phyloP scores from a whole-genome alignment of 2,888 invertebrate genomes.

The Myopa tessellatipennis region DNA sequence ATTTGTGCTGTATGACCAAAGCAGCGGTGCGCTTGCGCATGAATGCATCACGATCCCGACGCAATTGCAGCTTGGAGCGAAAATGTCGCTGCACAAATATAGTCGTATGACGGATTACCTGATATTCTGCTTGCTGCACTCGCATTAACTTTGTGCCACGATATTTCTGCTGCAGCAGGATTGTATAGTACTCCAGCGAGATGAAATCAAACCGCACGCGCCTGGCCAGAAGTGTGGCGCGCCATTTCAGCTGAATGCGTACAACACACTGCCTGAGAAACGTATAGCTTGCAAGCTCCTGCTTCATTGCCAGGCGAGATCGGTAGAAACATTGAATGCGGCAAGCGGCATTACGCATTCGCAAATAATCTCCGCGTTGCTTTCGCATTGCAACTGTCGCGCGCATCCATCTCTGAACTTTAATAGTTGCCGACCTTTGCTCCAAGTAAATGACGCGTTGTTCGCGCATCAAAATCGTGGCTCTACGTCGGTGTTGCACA shows the following conservation, averaged over 20 bases:
- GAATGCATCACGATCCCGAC: conserved; percentile 48
- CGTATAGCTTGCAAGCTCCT: conserved; percentile 50
- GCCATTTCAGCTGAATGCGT: conserved; percentile 60
- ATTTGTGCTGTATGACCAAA: conserved; percentile 57
- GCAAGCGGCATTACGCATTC: conserved; percentile 43
- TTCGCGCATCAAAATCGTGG: conserved; percentile 55
- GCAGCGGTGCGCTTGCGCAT: conserved; percentile 59
- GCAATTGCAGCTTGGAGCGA: conserved; percentile 57
- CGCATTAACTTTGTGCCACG: conserved; percentile 59
- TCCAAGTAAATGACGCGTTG: conserved; percentile 49
- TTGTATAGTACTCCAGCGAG: conserved; percentile 51
- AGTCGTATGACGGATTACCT: conserved; percentile 48
- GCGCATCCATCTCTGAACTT: conserved; percentile 56
- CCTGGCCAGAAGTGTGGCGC: conserved; percentile 60
- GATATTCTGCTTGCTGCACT: conserved; percentile 50
- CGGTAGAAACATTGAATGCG: conserved; percentile 54
- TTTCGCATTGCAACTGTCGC: conserved; percentile 32
- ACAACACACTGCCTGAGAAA: conserved; percentile 54
- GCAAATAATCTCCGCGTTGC: neutral
- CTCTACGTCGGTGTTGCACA: conserved; percentile 69
- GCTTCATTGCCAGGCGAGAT: conserved; percentile 55
- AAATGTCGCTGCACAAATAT: conserved; percentile 62
- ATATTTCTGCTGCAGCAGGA: conserved; percentile 58
- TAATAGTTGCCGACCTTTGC: conserved; percentile 51
- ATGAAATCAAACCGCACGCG: conserved; percentile 56